phyloP scores from a whole-genome alignment of 2,113 vertebrate species.

The Dermatemys mawii region DNA sequence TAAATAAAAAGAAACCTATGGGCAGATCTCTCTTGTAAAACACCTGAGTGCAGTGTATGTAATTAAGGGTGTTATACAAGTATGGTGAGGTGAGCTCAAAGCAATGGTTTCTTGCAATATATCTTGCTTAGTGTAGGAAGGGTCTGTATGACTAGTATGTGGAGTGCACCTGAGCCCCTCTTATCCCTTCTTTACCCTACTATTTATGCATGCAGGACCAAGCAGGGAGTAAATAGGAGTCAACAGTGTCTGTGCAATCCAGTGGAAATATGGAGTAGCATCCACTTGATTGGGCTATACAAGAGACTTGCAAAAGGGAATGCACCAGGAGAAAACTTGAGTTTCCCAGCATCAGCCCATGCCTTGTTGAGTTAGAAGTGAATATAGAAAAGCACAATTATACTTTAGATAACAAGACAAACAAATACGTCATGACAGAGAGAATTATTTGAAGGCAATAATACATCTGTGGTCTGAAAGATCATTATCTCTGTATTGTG shows the following conservation, averaged over 20 bases:
- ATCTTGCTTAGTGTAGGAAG: not conserved
- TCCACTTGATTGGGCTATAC: not conserved
- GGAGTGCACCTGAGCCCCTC: not conserved
- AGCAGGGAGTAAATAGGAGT: not conserved
- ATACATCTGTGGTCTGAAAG: not conserved
- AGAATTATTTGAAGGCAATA: not conserved
- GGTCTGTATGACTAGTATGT: not conserved
- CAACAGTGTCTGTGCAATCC: not conserved
- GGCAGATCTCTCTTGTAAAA: not conserved
- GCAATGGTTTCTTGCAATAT: not conserved
- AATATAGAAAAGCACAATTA: accelerated
- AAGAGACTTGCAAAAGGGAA: not conserved
- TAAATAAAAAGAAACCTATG: not conserved
- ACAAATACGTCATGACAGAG: not conserved
- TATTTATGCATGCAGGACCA: not conserved
- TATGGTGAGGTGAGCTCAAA: not conserved
- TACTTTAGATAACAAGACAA: not conserved
- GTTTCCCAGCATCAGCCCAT: accelerated
- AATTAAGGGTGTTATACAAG: not conserved
- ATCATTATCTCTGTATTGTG: not conserved
- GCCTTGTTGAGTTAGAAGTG: not conserved
- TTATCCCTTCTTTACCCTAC: not conserved
- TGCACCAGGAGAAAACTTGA: accelerated
- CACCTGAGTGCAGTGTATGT: not conserved
- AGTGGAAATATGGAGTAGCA: not conserved